Conservation (phyloP, 2,888 invertebrate species). For the Orthosia gothica region DNA sequence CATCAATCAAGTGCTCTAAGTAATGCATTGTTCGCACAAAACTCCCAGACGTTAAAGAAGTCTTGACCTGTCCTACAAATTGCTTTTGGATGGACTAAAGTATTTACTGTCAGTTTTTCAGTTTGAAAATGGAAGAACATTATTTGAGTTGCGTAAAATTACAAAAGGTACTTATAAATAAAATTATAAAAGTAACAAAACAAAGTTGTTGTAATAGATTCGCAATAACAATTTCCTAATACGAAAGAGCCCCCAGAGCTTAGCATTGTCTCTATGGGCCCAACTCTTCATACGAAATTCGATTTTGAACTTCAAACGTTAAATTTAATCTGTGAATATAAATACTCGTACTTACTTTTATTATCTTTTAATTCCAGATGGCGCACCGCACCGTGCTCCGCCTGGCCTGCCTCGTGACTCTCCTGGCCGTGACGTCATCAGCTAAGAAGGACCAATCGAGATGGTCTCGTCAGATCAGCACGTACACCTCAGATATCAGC, state of each 20-base stretch:
- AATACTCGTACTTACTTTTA: constrained; percentile 20
- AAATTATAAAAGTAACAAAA: background rate
- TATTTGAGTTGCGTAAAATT: background rate
- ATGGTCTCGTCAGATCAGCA: constrained; percentile 89
- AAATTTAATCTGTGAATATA: no score
- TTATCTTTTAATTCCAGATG: constrained; percentile 81
- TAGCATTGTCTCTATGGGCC: background rate
- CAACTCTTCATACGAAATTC: background rate
- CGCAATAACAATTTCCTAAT: background rate
- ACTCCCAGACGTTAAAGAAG: constrained; percentile 50
- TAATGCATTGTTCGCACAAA: constrained; percentile 55
- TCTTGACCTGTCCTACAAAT: constrained; percentile 46
- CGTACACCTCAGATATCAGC: constrained; percentile 87
- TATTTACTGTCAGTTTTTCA: background rate
- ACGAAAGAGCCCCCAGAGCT: background rate
- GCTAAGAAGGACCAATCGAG: constrained; percentile 80
- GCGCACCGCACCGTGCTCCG: constrained; percentile 79
- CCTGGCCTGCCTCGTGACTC: constrained; percentile 76
- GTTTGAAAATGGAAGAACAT: constrained; percentile 5
- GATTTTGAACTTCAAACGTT: background rate
- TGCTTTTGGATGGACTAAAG: constrained; percentile 22
- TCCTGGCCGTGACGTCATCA: constrained; percentile 76
- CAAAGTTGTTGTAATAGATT: background rate
- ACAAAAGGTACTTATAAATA: constrained; percentile 9
- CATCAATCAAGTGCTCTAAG: constrained; percentile 29